Evolutionary conservation across 1,140 invertebrate genomes (phyloP).

Genomic region (Drosophila ohnishii): DNA sequence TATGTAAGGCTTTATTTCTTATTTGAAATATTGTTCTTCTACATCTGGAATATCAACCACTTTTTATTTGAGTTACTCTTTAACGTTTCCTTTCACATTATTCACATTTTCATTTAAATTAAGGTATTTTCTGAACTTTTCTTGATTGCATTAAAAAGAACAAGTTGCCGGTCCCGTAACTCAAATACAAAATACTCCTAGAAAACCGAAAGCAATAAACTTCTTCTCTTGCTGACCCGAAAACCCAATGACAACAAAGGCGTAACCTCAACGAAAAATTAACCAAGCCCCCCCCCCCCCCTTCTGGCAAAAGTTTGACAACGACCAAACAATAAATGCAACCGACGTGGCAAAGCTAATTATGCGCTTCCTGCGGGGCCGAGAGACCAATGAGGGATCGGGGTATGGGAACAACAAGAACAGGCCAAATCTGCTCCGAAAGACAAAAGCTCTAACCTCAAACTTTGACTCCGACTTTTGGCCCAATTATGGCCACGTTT

Average conservation of each 20-base stretch:
- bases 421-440: slow-evolving; percentile 34
- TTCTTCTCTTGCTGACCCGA: slow-evolving; percentile 15
- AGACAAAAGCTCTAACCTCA: slow-evolving; percentile 51
- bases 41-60: background rate
- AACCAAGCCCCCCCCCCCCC: slow-evolving; percentile 15
- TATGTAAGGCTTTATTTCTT: background rate
- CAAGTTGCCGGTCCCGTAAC: background rate
- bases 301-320: slow-evolving; percentile 24
- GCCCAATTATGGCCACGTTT: slow-evolving; percentile 67
- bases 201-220: slow-evolving; percentile 24
- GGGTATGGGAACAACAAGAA: slow-evolving; percentile 10
- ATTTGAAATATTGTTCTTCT: accelerated
- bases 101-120: background rate
- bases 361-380: slow-evolving; percentile 29
- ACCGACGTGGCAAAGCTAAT: slow-evolving; percentile 49
- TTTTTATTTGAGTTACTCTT: background rate
- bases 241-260: slow-evolving; percentile 36
- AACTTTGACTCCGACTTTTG: slow-evolving; percentile 58
- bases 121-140: background rate
- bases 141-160: slow-evolving; percentile 6
- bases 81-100: background rate
- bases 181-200: slow-evolving; percentile 16
- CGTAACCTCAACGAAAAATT: slow-evolving; percentile 32
- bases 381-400: background rate
- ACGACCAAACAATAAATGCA: slow-evolving; percentile 40